Percentiles rank a stretch among this genome's conserved stretches.
phyloP scores from a whole-genome alignment of 2,888 invertebrate genomes.

The Pseudoips prasinana region DNA sequence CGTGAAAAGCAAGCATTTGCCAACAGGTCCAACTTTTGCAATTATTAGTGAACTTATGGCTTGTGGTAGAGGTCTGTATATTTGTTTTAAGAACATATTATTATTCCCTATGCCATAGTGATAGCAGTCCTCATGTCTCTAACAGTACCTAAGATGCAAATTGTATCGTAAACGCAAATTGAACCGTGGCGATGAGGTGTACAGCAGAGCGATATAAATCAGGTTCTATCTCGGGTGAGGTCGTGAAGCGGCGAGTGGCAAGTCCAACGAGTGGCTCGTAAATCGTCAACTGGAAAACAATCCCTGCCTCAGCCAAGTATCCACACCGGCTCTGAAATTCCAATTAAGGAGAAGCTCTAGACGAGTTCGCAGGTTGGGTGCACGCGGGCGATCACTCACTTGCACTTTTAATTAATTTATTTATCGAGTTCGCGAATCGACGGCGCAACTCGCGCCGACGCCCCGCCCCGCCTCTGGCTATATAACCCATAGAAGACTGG shows the following conservation, averaged over 20 bases:
- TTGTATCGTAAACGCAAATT: slow-evolving; percentile 21
- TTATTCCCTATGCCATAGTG: no score
- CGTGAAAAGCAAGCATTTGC: no score
- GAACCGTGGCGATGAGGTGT: slow-evolving; percentile 34
- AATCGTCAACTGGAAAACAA: slow-evolving; percentile 53
- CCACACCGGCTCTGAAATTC: slow-evolving; percentile 60
- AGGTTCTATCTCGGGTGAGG: slow-evolving; percentile 41
- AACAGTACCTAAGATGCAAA: background rate
- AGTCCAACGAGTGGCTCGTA: slow-evolving; percentile 37
- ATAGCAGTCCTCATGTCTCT: no score
- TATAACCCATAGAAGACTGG: slow-evolving; percentile 61
- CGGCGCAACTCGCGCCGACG: slow-evolving; percentile 77
- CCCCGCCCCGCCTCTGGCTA: slow-evolving; percentile 70
- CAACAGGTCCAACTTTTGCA: no score
- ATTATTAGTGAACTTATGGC: no score
- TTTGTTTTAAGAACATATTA: no score
- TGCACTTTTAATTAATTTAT: slow-evolving; percentile 83
- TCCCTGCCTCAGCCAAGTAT: slow-evolving; percentile 50
- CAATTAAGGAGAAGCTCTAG: slow-evolving; percentile 71
- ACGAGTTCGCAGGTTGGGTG: slow-evolving; percentile 64
- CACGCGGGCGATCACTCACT: slow-evolving; percentile 78
- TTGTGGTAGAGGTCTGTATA: no score
- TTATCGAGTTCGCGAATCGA: slow-evolving; percentile 80
- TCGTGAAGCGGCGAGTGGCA: slow-evolving; percentile 35
- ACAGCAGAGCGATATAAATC: slow-evolving; percentile 43